Percentiles rank a stretch among this genome's conserved stretches.
phyloP scores from a whole-genome alignment of 2,113 vertebrate species.

The Daubentonia madagascariensis region DNA sequence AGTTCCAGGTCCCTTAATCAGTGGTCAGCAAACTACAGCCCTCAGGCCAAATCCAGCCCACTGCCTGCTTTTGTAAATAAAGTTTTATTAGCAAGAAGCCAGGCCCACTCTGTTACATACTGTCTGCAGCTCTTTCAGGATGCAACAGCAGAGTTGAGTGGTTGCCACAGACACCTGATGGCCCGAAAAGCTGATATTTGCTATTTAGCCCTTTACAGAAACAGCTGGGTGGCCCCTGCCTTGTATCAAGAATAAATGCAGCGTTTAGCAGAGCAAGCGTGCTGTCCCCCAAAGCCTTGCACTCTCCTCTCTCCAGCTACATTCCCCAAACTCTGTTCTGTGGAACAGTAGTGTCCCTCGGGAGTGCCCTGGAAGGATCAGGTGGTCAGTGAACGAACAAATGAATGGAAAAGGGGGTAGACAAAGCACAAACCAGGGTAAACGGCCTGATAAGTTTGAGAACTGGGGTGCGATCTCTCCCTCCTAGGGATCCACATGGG shows the following conservation, averaged over 20 bases:
- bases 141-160: neutral
- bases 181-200: rapidly evolving
- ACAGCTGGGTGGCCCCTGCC: neutral
- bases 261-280: rapidly evolving
- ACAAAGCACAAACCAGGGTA: neutral
- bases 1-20: neutral
- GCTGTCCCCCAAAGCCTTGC: rapidly evolving
- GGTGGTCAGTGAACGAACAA: neutral
- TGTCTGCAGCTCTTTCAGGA: neutral
- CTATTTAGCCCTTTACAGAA: neutral
- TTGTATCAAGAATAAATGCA: rapidly evolving
- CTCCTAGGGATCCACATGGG: rapidly evolving
- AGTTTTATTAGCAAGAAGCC: neutral
- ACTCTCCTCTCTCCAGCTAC: neutral
- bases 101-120: rapidly evolving
- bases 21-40: neutral
- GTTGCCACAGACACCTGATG: neutral
- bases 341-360: neutral
- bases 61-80: neutral
- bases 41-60: neutral
- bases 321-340: neutral
- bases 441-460: neutral
- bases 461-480: rapidly evolving
- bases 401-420: neutral
- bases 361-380: too few relatives aligned